These are phyloP conservation scores for Hyposoter dolosus DNA, from an alignment of 2,888 invertebrate species.

Conservation along the genomic window DNA sequence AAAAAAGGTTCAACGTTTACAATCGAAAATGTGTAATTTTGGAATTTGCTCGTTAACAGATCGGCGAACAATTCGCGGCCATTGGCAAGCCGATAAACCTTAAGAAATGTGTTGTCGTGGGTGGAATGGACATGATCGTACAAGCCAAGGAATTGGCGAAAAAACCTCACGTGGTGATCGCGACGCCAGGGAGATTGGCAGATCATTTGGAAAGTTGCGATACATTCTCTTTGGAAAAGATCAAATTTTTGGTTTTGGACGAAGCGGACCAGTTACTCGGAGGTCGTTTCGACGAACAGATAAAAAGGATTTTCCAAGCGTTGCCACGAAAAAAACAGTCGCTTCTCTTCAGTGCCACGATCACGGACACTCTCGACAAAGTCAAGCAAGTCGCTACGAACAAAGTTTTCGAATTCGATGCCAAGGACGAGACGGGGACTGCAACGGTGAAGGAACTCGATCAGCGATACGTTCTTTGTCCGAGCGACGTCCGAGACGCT, in stretches of 20 bases:
- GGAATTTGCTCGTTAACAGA: slow-evolving; percentile 86
- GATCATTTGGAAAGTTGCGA: slow-evolving; percentile 96
- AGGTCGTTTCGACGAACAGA: slow-evolving; percentile 93
- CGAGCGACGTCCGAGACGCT: slow-evolving; percentile 96
- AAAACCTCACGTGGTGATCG: slow-evolving; percentile 97
- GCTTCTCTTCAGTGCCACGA: slow-evolving; percentile 97
- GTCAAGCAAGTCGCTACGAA: slow-evolving; percentile 88
- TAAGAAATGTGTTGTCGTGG: slow-evolving; percentile 95
- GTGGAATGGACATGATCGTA: slow-evolving; percentile 96
- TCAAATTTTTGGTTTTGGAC: slow-evolving; percentile 96
- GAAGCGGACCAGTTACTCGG: slow-evolving; percentile 96
- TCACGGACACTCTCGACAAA: slow-evolving; percentile 92
- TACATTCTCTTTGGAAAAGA: slow-evolving; percentile 91
- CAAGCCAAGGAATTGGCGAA: slow-evolving; percentile 94
- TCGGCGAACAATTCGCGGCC: slow-evolving; percentile 97
- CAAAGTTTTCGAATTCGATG: slow-evolving; percentile 86
- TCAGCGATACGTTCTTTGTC: slow-evolving; percentile 96
- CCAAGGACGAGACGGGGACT: slow-evolving; percentile 88
- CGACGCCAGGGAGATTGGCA: slow-evolving; percentile 97
- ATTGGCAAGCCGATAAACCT: slow-evolving; percentile 95
- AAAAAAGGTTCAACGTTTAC: too few species aligned
- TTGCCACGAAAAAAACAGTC: slow-evolving; percentile 94
- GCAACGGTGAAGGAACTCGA: slow-evolving; percentile 96
- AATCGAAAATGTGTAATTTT: background rate
- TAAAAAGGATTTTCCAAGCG: slow-evolving; percentile 91